Conservation (phyloP, 2,797 vertebrate species). For the Platalea minor region DNA sequence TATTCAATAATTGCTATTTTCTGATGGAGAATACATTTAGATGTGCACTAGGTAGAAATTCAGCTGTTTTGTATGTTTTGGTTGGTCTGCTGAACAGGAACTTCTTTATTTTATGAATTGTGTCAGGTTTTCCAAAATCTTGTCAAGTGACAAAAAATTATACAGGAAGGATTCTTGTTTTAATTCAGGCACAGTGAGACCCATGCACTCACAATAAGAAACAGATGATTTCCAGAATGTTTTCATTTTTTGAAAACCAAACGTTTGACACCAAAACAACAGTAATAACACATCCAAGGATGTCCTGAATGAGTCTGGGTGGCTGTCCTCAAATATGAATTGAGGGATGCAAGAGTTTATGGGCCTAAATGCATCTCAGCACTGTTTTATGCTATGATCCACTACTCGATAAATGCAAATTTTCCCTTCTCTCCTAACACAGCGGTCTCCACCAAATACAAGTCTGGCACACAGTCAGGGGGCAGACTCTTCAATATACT, state of each 20-base stretch:
- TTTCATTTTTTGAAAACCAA: neutral
- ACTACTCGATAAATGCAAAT: neutral
- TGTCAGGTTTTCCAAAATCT: neutral
- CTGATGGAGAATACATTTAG: neutral
- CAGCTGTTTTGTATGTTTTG: neutral
- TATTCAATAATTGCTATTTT: constrained; percentile 12
- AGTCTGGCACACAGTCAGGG: neutral
- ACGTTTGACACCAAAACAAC: neutral
- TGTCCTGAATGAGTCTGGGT: neutral
- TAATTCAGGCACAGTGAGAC: neutral
- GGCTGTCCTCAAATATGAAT: neutral
- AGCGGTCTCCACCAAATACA: neutral
- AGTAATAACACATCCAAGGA: neutral
- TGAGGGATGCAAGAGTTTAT: neutral
- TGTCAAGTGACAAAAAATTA: neutral
- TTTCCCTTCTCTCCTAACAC: neutral
- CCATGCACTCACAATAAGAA: neutral
- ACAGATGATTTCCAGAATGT: neutral
- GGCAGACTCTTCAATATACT: neutral
- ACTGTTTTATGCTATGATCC: neutral
- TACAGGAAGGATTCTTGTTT: neutral
- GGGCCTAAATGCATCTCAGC: neutral
- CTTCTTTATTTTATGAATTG: neutral
- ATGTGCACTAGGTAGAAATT: neutral
- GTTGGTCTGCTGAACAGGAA: neutral